Percentiles rank a stretch among this genome's conserved stretches.
phyloP scores from a whole-genome alignment of 2,113 vertebrate species.

The Onychostoma macrolepis region DNA sequence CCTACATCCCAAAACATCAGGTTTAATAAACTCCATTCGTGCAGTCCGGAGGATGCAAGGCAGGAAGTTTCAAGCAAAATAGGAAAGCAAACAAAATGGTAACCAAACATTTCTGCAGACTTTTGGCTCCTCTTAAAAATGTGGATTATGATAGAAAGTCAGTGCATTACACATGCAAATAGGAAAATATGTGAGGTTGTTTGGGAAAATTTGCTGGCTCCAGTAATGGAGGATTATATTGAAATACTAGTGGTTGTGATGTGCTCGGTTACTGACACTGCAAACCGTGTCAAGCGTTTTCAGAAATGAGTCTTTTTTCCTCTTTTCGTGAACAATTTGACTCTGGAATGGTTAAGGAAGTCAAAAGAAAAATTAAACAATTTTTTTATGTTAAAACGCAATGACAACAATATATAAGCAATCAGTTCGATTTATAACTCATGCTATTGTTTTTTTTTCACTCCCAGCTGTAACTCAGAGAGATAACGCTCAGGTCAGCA shows the following conservation, averaged over 20 bases:
- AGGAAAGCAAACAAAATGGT: conserved; percentile 68
- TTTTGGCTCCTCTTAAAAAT: conserved; percentile 49
- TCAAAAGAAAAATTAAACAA: neutral
- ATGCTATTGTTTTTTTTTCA: neutral
- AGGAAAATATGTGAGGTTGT: neutral
- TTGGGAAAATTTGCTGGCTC: conserved; percentile 11
- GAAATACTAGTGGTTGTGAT: neutral
- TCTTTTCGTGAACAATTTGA: neutral
- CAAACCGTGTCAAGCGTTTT: neutral
- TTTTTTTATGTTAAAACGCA: neutral
- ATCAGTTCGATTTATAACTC: neutral
- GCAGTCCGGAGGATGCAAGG: conserved; percentile 65
- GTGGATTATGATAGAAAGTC: conserved; percentile 10
- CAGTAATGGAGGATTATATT: neutral
- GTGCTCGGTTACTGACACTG: neutral
- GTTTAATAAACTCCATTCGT: conserved; percentile 70
- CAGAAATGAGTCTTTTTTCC: neutral
- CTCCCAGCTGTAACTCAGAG: conserved; percentile 7
- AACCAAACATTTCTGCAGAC: conserved; percentile 60
- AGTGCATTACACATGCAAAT: neutral
- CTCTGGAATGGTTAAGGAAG: neutral
- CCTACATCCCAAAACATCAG: conserved; percentile 69
- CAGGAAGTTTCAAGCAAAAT: conserved; percentile 64
- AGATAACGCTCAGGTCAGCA: neutral
- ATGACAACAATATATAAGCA: neutral